phyloP scores from a whole-genome alignment of 2,888 invertebrate species.

The Amorpha juglandis region DNA sequence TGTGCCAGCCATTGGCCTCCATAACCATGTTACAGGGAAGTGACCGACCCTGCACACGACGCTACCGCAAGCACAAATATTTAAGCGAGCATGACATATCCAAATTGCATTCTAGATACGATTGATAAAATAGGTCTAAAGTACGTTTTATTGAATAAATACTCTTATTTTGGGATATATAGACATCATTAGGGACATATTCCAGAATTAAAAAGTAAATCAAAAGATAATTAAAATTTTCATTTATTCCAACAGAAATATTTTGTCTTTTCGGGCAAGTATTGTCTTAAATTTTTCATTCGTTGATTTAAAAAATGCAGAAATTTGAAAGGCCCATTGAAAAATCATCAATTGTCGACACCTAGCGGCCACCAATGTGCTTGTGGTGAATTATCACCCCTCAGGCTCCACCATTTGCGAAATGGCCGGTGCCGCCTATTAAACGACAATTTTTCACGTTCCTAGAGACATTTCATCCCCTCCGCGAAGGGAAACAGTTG shows the following conservation, averaged over 20 bases:
- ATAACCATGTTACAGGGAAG: too few relatives aligned
- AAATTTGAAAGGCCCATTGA: constrained; percentile 22
- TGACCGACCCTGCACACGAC: too few relatives aligned
- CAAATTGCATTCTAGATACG: too few relatives aligned
- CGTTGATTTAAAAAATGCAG: constrained; percentile 7
- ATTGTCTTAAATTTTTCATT: constrained; percentile 16
- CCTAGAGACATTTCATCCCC: constrained; percentile 31
- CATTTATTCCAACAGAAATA: constrained; percentile 3
- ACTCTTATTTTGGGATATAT: too few relatives aligned
- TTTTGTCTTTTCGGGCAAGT: constrained; percentile 10
- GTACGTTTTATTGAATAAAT: too few relatives aligned
- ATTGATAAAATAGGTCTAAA: too few relatives aligned
- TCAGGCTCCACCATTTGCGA: constrained; percentile 56
- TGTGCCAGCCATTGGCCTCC: too few relatives aligned
- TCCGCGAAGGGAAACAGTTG: constrained; percentile 47
- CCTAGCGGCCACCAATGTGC: constrained; percentile 28
- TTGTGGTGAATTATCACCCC: constrained; percentile 47
- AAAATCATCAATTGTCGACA: constrained; percentile 31
- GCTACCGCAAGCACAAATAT: too few relatives aligned
- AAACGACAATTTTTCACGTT: constrained; percentile 81
- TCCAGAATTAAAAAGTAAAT: too few relatives aligned
- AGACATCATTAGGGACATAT: neutral
- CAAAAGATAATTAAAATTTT: constrained; percentile 7
- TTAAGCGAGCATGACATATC: too few relatives aligned
- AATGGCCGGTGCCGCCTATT: constrained; percentile 73